These are phyloP conservation scores for Eueides isabella DNA, from an alignment of 1,140 invertebrate genomes.

Conservation along the genomic window DNA sequence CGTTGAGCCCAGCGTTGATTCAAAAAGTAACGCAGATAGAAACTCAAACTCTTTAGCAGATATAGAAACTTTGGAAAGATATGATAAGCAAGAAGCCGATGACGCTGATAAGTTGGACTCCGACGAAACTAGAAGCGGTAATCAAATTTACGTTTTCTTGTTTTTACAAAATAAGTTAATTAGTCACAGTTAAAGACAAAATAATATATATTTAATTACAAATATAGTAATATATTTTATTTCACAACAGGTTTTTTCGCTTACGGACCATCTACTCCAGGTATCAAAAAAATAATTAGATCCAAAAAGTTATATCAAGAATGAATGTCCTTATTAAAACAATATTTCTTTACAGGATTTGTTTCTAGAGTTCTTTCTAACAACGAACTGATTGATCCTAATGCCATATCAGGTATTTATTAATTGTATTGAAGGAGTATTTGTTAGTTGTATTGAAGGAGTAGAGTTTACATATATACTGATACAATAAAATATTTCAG, in stretches of 20 bases:
- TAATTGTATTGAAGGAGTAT: too few species aligned
- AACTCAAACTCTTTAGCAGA: not conserved
- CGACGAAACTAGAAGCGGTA: not conserved
- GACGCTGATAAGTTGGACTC: not conserved
- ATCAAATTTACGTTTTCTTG: not conserved
- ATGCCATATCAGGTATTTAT: not conserved
- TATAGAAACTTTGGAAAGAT: not conserved
- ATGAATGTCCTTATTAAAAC: not conserved
- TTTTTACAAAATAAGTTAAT: not conserved
- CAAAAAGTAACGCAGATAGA: not conserved
- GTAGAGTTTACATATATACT: too few species aligned
- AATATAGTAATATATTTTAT: constrained; percentile 5
- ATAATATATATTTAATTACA: too few species aligned
- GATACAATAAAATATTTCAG: not conserved
- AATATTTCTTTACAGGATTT: not conserved
- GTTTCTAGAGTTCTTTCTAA: not conserved
- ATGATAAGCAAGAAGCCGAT: not conserved
- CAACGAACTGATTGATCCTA: not conserved
- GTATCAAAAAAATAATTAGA: not conserved
- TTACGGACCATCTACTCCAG: not conserved
- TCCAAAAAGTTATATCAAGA: not conserved
- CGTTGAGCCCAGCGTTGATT: not conserved
- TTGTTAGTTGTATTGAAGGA: too few species aligned
- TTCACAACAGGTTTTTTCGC: not conserved
- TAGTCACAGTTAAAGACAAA: not conserved